A percentile compares a stretch with the other conserved stretches of the same genome.
Conservation (phyloP, 1,140 invertebrate genomes). For the Apis florea region DNA sequence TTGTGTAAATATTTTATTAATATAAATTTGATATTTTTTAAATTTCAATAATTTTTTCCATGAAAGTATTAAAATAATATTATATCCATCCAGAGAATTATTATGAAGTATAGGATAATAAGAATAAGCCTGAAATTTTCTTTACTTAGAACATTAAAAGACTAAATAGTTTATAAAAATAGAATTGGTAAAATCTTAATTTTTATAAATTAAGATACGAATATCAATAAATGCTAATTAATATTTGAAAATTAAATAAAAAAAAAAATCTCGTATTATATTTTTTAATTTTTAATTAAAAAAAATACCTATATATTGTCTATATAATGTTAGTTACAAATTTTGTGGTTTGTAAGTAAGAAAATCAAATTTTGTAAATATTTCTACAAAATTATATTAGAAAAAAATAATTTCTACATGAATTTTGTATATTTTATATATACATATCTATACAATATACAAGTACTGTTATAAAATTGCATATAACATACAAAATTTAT, state of each 20-base stretch:
- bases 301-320: background rate
- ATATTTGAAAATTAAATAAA: background rate
- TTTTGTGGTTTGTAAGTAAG: background rate
- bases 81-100: slow-evolving; percentile 18
- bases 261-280: background rate
- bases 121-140: background rate
- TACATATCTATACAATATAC: background rate
- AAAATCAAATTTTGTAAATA: slow-evolving; percentile 27
- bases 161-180: background rate
- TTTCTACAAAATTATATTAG: background rate
- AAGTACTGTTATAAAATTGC: background rate
- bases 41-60: slow-evolving; percentile 18
- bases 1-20: slow-evolving; percentile 54
- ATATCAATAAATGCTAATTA: background rate
- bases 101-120: background rate
- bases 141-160: background rate
- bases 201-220: background rate
- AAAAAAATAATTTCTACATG: slow-evolving; percentile 8
- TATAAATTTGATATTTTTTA: slow-evolving; percentile 27
- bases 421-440: slow-evolving; percentile 41
- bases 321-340: slow-evolving; percentile 35
- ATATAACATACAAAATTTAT: background rate
- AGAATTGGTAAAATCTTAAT: background rate
- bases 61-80: slow-evolving; percentile 37
- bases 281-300: slow-evolving; percentile 24